Conservation (phyloP, 2,797 vertebrate genomes). For the Botia kubotai region DNA sequence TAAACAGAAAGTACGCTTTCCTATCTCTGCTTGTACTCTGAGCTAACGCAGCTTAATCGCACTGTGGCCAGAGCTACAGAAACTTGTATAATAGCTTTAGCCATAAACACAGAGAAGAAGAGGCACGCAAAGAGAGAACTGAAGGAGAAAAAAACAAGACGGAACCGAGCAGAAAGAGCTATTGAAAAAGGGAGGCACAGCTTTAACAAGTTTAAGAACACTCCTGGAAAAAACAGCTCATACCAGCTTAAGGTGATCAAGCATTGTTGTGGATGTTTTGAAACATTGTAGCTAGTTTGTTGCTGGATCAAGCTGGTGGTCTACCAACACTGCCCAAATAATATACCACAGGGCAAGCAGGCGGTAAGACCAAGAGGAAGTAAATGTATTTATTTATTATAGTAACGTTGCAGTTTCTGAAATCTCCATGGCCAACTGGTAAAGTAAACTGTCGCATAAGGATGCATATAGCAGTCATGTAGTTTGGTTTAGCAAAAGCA, state of each 20-base stretch:
- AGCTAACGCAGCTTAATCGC: constrained; percentile 31
- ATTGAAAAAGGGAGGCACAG: not conserved
- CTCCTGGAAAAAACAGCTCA: not conserved
- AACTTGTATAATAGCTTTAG: constrained; percentile 8
- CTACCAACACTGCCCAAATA: not conserved
- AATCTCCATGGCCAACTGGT: no score
- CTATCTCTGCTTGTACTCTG: constrained; percentile 18
- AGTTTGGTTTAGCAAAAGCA: not conserved
- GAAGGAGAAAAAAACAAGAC: not conserved
- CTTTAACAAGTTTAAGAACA: not conserved
- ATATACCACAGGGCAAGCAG: not conserved
- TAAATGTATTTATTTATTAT: no score
- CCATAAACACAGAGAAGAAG: constrained; percentile 38
- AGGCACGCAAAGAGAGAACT: not conserved
- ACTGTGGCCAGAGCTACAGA: not conserved
- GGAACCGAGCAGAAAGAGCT: constrained; percentile 7
- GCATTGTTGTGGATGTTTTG: not conserved
- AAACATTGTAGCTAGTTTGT: not conserved
- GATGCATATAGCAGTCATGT: not conserved
- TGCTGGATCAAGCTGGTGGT: not conserved
- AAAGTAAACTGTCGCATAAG: no score
- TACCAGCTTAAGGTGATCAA: not conserved
- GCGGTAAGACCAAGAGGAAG: no score
- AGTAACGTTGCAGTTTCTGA: no score
- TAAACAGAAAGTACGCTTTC: constrained; percentile 43